Conservation (phyloP, 2,113 vertebrate genomes). For the Fulica atra region DNA sequence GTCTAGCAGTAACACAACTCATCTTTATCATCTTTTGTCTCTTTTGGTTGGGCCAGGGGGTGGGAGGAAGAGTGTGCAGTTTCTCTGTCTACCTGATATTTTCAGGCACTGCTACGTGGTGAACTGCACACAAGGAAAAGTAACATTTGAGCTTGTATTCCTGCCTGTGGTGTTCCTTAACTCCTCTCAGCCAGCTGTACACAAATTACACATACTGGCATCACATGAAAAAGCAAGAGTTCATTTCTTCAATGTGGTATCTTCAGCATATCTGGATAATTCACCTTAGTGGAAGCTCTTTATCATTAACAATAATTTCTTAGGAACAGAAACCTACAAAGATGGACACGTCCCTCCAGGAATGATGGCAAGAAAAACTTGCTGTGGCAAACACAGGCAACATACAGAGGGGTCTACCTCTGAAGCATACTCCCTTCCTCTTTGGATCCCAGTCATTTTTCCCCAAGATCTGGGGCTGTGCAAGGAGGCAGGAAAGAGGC, state of each 20-base stretch:
- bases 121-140: background rate
- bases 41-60: background rate
- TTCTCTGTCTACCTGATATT: background rate
- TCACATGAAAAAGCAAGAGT: background rate
- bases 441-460: background rate
- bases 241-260: background rate
- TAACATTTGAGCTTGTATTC: background rate
- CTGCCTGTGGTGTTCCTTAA: background rate
- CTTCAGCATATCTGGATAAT: background rate
- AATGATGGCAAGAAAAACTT: background rate
- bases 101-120: background rate
- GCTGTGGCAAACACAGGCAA: background rate
- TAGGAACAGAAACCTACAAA: background rate
- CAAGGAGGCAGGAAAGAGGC: background rate
- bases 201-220: background rate
- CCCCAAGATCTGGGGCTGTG: background rate
- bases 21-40: background rate
- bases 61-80: background rate
- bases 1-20: background rate
- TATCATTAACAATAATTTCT: background rate
- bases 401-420: background rate
- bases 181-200: background rate
- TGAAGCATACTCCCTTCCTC: background rate
- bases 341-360: background rate
- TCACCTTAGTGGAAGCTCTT: background rate